A percentile compares a stretch with the other conserved stretches of the same genome.
Evolutionary conservation across 2,113 vertebrate genomes (phyloP).

Genomic region (Aegithalos caudatus): DNA sequence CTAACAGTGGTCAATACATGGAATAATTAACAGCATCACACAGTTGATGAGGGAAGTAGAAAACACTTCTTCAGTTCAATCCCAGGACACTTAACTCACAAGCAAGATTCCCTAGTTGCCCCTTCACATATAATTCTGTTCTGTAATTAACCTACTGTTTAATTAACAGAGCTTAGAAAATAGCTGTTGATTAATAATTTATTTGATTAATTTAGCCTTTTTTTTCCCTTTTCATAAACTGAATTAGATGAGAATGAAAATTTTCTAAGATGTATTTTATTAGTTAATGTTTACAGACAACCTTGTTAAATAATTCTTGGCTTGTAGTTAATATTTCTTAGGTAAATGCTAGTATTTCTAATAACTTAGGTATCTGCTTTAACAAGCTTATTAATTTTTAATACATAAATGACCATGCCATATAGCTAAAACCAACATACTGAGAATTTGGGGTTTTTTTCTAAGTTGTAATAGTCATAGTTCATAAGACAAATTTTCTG

Average conservation of each 20-base stretch:
- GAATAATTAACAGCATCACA: not conserved
- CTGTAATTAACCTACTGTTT: constrained; percentile 10
- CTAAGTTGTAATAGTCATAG: not conserved
- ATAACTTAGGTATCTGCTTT: not conserved
- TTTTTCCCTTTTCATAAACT: not conserved
- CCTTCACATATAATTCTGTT: not conserved
- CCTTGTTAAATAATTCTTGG: not conserved
- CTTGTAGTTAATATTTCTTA: not conserved
- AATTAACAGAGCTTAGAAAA: constrained; percentile 16
- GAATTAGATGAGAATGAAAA: not conserved
- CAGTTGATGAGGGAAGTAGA: not conserved
- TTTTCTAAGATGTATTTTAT: not conserved
- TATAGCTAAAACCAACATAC: not conserved
- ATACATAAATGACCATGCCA: not conserved
- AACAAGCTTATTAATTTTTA: not conserved
- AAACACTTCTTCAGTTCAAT: not conserved
- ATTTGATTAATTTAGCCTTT: not conserved
- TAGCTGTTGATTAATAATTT: not conserved
- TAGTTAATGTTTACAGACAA: not conserved
- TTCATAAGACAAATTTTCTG: not conserved
- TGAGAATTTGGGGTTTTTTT: not conserved
- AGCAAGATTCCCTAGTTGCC: not conserved
- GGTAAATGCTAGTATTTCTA: not conserved
- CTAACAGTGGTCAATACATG: not conserved
- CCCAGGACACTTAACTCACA: not conserved